Conservation (phyloP, 2,113 vertebrate species). For the Platysteira castanea region DNA sequence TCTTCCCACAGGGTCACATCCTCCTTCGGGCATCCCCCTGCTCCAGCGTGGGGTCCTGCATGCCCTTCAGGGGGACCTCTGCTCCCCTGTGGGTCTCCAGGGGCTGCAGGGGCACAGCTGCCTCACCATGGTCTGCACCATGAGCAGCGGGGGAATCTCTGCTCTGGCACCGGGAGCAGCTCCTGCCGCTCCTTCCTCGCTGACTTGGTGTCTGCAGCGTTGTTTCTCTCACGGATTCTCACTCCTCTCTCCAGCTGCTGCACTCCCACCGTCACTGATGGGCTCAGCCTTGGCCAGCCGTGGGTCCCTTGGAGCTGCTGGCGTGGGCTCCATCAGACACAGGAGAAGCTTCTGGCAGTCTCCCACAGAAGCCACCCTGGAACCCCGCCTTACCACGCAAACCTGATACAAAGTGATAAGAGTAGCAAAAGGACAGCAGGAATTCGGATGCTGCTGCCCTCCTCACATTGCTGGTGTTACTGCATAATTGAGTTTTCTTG, state of each 20-base stretch:
- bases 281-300: neutral
- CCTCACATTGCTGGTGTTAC: neutral
- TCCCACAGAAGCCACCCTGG: neutral
- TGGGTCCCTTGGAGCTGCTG: neutral
- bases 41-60: neutral
- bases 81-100: neutral
- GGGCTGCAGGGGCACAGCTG: neutral
- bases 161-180: neutral
- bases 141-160: neutral
- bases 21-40: neutral
- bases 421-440: neutral
- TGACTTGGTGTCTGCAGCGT: fast-evolving
- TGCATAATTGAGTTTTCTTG: neutral
- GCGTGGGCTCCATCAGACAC: fast-evolving
- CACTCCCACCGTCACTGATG: fast-evolving
- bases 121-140: neutral
- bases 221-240: neutral
- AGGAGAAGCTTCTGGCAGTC: neutral
- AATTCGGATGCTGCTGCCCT: neutral
- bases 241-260: neutral
- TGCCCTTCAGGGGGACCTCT: neutral
- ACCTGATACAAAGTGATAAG: neutral
- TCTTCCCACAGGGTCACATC: neutral
- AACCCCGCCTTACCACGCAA: fast-evolving
- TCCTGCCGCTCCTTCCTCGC: neutral